Base-by-base conservation (phyloP, 1,140 invertebrate species). In the Pachyrhynchus sulphureomaculatus region DNA sequence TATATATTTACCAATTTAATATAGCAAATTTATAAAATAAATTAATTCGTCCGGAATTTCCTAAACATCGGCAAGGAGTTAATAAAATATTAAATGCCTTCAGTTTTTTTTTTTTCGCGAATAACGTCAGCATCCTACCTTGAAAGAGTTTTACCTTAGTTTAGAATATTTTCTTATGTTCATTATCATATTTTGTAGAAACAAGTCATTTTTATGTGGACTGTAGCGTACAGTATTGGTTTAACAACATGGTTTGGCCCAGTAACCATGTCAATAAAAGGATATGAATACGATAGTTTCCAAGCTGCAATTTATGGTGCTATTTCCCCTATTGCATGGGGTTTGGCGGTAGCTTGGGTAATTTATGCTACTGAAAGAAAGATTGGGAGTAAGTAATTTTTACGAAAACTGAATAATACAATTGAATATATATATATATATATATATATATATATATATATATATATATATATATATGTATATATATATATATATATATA, bases 281-380 rank as follows among this genome's bases (percentile, higher is more conserved):
- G 23, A 12, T 71, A 64, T 33, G 15, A 62, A 51, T 71, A 71
- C 37, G 39, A 67, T 39, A 41, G 32, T 37, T 9, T 62, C 2
- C 59, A 71, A 37, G 60, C 60, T 0, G 63, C 69, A 6, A 32
- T 57, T 8, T 67, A 67, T 56, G 54, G 48, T 9, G 61, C 62
- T n/a, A 34, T 71, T 41, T 65, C 57, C 18, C 69, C 69, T 13
- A 54, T 69, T 23, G 60, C 62, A 15, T 71, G 65, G 62, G 65
- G 65, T 29, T 17, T 34, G 4, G 41, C 41, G 21, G 37, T 67
- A 23, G 36, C 49, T 42, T 71, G 61, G 53, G 47, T 64, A 17
- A 62, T 69, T 32, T 67, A 61, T 56, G 26, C 60, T 4, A 32
- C 45, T 10, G 65, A 68, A 55, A 41, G 29, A 20, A 52, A 60